Evolutionary conservation across 2,113 vertebrate species (phyloP).

Genomic region (Caretta caretta): DNA sequence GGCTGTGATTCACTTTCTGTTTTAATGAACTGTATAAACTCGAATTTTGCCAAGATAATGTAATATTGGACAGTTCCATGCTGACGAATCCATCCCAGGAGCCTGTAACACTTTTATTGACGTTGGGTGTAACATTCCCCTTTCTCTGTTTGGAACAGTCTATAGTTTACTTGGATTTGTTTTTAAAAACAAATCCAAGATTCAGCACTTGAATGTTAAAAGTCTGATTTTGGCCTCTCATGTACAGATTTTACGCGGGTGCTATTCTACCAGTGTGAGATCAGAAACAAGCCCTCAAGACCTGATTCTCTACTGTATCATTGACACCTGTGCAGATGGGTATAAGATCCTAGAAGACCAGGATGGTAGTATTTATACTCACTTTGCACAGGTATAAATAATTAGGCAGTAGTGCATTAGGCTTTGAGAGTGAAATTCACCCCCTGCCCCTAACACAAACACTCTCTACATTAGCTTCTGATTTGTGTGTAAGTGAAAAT

Average conservation of each 20-base stretch:
- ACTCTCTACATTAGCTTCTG: not conserved
- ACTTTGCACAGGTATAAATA: fast-evolving
- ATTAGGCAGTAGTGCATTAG: fast-evolving
- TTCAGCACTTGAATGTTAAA: not conserved
- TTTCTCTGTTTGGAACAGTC: not conserved
- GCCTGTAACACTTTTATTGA: not conserved
- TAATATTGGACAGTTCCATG: not conserved
- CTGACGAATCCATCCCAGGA: not conserved
- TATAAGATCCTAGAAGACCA: fast-evolving
- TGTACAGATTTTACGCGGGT: not conserved
- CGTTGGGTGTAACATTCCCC: not conserved
- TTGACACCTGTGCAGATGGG: not conserved
- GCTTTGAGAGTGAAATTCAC: not conserved
- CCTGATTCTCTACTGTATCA: not conserved
- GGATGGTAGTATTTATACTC: not conserved
- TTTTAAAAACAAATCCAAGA: not conserved
- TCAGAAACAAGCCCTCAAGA: not conserved
- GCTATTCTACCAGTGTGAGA: not conserved
- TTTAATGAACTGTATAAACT: not conserved
- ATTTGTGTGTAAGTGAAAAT: fast-evolving
- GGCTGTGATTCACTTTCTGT: not conserved
- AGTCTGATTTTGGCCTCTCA: not conserved
- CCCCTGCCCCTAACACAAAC: not conserved
- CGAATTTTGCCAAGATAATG: not conserved
- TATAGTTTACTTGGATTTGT: not conserved